These are phyloP conservation scores for Branchellion lobata DNA, from an alignment of 2,888 invertebrate genomes.

Conservation along the genomic window DNA sequence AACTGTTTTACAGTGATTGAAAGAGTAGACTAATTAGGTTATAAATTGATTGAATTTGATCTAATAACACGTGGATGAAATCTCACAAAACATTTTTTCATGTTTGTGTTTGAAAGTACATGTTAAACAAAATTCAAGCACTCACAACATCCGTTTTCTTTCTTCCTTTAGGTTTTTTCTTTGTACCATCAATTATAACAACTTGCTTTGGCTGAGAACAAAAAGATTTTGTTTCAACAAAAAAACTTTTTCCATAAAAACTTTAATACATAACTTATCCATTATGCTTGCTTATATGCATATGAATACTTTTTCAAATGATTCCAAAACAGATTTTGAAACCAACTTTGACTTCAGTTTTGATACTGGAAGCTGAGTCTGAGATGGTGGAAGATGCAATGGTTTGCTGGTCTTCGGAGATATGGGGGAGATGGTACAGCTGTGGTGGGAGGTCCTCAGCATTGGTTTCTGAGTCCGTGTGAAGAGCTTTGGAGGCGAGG, in stretches of 20 bases:
- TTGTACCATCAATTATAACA: conserved; percentile 44
- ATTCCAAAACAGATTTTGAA: no score
- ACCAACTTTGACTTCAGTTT: conserved; percentile 24
- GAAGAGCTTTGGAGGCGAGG: conserved; percentile 23
- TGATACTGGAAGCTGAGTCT: background rate
- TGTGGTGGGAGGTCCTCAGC: background rate
- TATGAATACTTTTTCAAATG: no score
- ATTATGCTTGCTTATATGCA: no score
- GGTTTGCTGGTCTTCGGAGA: conserved; percentile 13
- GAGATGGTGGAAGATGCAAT: background rate
- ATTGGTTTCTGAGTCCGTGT: background rate
- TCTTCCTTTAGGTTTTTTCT: conserved; percentile 54
- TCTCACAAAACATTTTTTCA: no score
- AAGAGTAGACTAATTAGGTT: no score
- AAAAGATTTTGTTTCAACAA: background rate
- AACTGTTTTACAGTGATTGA: no score
- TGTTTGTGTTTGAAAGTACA: no score
- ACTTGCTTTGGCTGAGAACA: conserved; percentile 43
- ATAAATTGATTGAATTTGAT: no score
- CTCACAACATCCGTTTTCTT: conserved; percentile 80
- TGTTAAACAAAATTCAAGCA: no score
- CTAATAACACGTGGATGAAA: background rate
- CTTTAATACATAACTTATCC: background rate
- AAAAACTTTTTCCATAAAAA: background rate
- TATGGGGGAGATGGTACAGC: background rate